A percentile compares a stretch with the other conserved stretches of the same genome.
Conservation (phyloP, 92 coral and sea anemone species). For the Phenganax subtilis region DNA sequence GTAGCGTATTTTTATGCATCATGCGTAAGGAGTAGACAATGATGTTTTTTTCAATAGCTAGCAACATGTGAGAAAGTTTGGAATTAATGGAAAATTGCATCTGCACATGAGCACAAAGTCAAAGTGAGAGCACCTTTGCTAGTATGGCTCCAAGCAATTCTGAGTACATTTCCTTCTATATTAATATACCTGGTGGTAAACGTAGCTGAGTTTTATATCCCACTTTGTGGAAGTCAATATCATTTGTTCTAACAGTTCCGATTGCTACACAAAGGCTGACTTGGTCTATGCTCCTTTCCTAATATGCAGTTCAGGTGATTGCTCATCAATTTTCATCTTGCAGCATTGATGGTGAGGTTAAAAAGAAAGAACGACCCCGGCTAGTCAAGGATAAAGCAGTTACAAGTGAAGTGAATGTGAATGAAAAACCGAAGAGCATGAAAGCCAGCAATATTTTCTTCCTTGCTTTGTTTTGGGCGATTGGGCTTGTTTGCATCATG, state of each 20-base stretch:
- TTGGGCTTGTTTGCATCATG: constrained; percentile 68
- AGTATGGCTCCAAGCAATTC: too few relatives aligned
- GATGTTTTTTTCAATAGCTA: background rate
- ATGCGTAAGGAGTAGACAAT: background rate
- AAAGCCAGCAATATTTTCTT: constrained; percentile 74
- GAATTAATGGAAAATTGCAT: too few relatives aligned
- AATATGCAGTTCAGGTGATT: background rate
- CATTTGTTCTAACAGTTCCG: too few relatives aligned
- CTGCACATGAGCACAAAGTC: too few relatives aligned
- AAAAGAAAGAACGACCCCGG: constrained; percentile 19
- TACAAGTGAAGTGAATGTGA: background rate
- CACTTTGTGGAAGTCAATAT: too few relatives aligned
- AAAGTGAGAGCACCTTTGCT: too few relatives aligned
- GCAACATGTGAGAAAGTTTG: background rate
- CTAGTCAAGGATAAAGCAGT: constrained; percentile 18
- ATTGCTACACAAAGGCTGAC: too few relatives aligned
- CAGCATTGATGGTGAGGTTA: background rate
- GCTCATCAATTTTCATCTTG: background rate
- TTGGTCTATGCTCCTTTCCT: too few relatives aligned
- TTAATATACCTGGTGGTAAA: too few relatives aligned
- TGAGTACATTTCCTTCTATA: too few relatives aligned
- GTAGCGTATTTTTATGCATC: background rate
- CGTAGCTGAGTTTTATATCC: too few relatives aligned
- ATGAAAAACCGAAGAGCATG: constrained; percentile 28
- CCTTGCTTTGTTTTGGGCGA: constrained; percentile 86